Evolutionary conservation across 92 coral and sea anemone genomes (phyloP).

Genomic region (Muricea muricata): DNA sequence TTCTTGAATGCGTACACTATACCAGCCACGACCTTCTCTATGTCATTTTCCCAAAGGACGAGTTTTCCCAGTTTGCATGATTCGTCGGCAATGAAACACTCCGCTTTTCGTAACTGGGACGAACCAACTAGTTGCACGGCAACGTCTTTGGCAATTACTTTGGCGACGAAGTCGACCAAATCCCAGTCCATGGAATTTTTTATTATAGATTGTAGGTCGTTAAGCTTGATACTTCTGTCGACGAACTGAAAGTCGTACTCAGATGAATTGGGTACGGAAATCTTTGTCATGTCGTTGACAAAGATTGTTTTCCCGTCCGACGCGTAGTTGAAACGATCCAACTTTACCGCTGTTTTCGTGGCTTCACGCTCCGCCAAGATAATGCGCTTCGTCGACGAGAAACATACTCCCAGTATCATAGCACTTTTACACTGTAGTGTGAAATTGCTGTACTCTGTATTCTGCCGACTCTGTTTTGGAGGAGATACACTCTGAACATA

Average conservation of each 20-base stretch:
- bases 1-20: neutral
- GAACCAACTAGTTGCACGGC: slow-evolving; percentile 5
- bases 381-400: slow-evolving; percentile 48
- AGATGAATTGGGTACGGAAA: slow-evolving; percentile 41
- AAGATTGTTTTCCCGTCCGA: slow-evolving; percentile 46
- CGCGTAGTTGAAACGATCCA: slow-evolving; percentile 31
- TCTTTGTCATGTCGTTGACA: slow-evolving; percentile 58
- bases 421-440: slow-evolving; percentile 23
- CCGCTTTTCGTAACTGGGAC: slow-evolving; percentile 10
- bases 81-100: slow-evolving; percentile 11
- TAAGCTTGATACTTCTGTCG: neutral
- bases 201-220: neutral
- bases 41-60: slow-evolving; percentile 7
- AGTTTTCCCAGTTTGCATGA: neutral
- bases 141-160: slow-evolving; percentile 8
- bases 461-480: slow-evolving; percentile 36
- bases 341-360: slow-evolving; percentile 51
- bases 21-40: neutral
- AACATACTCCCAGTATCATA: slow-evolving; percentile 34
- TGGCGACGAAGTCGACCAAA: neutral
- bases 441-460: slow-evolving; percentile 42
- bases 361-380: slow-evolving; percentile 30
- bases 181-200: neutral
- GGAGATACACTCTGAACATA: slow-evolving; percentile 40
- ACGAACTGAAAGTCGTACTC: slow-evolving; percentile 56